Evolutionary conservation across 2,113 vertebrate species (phyloP), one percentile per base, ranked within the genome.

Genomic region (Mesitornis unicolor): DNA sequence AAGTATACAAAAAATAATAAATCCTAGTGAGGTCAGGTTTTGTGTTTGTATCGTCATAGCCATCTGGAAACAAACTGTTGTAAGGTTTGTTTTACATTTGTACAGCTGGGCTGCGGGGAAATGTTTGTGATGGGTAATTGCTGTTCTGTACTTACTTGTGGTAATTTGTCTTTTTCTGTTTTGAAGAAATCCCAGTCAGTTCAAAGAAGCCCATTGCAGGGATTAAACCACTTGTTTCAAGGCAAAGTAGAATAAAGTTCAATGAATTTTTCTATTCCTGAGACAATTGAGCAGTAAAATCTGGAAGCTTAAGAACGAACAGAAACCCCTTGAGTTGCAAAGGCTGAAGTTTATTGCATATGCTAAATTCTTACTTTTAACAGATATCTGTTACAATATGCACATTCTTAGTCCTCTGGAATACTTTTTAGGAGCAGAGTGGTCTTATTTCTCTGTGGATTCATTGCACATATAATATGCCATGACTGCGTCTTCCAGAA

Each of bases 381-480:
- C 7, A 65, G 29, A 53, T 59, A 42, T 47, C 19, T 59, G 20
- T n/a, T 28, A 47, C 22, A n/a, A 53, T 45, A 4, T 20, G 16
- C 18, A 5, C 2, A 1, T 61, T 70, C 14, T 47, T 64, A 14
- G 4, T 87, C 31, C 20, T 50, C 28, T 61, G 20, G 42, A 59
- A 31, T 90, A 28, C 28, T 45, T 17, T 47, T 31, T 53, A 17
- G 22, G 28, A 57, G 14, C 36, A 43, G n/a, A n/a, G 5, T 12
- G 16, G 8, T 51, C 31, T 42, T 53, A 28, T 9, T 69, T 45
- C 25, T 48, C 17, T 65, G 24, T 33, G 50, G 29, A 21, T 31
- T 40, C 2, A 0, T 21, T 69, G 20, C 17, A 18, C 3, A 0
- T 35, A 16, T 51, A 73, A 13, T 53, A 10, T 18, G 16, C n/a